phyloP scores from a whole-genome alignment of 2,113 vertebrate species.

The Oreotragus oreotragus region DNA sequence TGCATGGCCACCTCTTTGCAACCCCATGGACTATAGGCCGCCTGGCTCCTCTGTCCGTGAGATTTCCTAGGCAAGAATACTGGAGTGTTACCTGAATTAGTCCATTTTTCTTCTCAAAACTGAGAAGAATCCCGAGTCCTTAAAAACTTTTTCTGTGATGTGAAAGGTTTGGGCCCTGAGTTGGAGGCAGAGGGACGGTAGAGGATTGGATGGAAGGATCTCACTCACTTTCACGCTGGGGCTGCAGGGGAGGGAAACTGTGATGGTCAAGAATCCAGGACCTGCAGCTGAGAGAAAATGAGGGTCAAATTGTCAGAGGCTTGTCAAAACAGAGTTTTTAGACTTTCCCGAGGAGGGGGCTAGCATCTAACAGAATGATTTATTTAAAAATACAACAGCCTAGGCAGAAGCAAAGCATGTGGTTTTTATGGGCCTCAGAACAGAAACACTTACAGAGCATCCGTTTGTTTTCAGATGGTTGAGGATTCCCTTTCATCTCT shows the following conservation, averaged over 20 bases:
- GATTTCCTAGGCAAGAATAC: neutral
- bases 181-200: neutral
- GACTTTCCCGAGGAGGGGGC: neutral
- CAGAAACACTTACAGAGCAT: slow-evolving; percentile 39
- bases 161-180: neutral
- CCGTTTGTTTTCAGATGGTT: slow-evolving; percentile 53
- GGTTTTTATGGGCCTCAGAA: slow-evolving; percentile 49
- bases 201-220: neutral
- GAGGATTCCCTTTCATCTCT: slow-evolving; percentile 58
- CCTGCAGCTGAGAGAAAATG: neutral
- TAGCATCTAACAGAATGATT: slow-evolving; percentile 29
- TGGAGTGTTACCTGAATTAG: neutral
- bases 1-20: neutral
- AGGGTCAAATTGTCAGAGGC: neutral
- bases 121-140: neutral
- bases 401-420: neutral
- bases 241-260: neutral
- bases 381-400: slow-evolving; percentile 10
- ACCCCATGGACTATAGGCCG: neutral
- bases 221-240: neutral
- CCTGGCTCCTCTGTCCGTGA: neutral
- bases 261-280: neutral
- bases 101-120: neutral
- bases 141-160: neutral
- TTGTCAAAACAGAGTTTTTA: neutral